A percentile compares a stretch with the other conserved stretches of the same genome.
Conservation (phyloP, 2,888 invertebrate genomes). For the Protula sp. region DNA sequence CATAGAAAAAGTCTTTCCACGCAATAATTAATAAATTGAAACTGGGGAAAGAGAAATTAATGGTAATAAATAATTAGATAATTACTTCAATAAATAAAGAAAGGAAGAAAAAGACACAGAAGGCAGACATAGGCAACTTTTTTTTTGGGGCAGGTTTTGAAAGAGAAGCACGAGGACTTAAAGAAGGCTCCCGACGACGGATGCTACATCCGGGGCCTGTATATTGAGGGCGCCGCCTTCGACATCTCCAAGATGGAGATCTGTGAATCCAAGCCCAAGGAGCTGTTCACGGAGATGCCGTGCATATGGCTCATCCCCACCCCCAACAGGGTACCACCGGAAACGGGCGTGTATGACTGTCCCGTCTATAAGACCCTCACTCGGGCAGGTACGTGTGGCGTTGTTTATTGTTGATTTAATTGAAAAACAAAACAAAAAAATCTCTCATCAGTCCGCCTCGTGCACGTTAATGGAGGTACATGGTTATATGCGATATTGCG, state of each 20-base stretch:
- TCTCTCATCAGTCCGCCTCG: neutral
- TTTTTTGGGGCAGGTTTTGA: constrained; percentile 51
- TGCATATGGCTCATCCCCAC: constrained; percentile 68
- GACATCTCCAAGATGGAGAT: constrained; percentile 34
- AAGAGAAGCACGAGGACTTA: constrained; percentile 33
- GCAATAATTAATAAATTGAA: too few species aligned
- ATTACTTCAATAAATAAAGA: too few species aligned
- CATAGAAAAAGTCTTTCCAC: too few species aligned
- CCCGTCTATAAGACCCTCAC: constrained; percentile 66
- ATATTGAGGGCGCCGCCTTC: constrained; percentile 51
- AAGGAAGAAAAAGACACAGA: too few species aligned
- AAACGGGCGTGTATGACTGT: constrained; percentile 58
- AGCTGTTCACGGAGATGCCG: constrained; percentile 62
- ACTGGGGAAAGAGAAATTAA: too few species aligned
- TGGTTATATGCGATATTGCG: neutral
- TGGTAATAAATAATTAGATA: too few species aligned
- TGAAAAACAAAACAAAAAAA: too few species aligned
- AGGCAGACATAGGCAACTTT: too few species aligned
- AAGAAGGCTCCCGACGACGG: constrained; percentile 46
- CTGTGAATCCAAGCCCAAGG: constrained; percentile 51
- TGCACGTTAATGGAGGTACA: neutral
- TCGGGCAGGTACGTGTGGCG: constrained; percentile 57
- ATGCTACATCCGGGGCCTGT: constrained; percentile 53
- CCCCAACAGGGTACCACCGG: constrained; percentile 59
- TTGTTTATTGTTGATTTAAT: too few species aligned